phyloP scores from a whole-genome alignment of 2,797 vertebrate species.

The Myripristis murdjan region DNA sequence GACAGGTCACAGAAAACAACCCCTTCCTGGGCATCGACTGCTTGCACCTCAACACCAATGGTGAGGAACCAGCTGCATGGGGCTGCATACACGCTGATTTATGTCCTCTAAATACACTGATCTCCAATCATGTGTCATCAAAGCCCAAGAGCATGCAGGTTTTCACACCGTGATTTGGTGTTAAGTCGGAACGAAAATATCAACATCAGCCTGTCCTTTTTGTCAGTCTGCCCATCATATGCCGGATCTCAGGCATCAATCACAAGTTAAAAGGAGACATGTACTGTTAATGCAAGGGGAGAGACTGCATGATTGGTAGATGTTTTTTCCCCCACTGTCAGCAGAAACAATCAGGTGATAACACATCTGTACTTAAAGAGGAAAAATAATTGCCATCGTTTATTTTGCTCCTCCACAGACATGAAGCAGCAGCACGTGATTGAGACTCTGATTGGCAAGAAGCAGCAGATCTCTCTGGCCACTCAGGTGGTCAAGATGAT shows the following conservation, averaged over 20 bases:
- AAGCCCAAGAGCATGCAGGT: too few relatives aligned
- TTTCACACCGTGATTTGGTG: too few relatives aligned
- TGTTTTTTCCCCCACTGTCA: background rate
- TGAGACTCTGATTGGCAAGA: conserved; percentile 98
- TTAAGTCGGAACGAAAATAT: too few relatives aligned
- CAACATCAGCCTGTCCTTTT: too few relatives aligned
- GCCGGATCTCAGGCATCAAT: too few relatives aligned
- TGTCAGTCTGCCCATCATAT: too few relatives aligned
- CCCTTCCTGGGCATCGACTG: conserved; percentile 96
- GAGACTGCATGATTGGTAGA: too few relatives aligned
- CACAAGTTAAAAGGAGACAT: too few relatives aligned
- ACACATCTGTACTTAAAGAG: background rate
- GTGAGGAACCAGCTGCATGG: conserved; percentile 78
- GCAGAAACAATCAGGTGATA: background rate
- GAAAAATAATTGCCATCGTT: background rate
- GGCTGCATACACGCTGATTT: background rate
- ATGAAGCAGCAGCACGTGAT: conserved; percentile 99
- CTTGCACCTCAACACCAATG: conserved; percentile 93
- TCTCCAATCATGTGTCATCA: background rate
- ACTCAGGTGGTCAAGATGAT: conserved; percentile 99
- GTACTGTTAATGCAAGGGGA: too few relatives aligned
- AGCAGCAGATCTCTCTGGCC: conserved; percentile 96
- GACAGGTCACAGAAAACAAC: conserved; percentile 94
- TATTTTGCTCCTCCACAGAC: conserved; percentile 82
- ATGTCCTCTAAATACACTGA: background rate